Evolutionary conservation across 1,140 invertebrate species (phyloP).

Genomic region (Pemphigus obesinymphae): DNA sequence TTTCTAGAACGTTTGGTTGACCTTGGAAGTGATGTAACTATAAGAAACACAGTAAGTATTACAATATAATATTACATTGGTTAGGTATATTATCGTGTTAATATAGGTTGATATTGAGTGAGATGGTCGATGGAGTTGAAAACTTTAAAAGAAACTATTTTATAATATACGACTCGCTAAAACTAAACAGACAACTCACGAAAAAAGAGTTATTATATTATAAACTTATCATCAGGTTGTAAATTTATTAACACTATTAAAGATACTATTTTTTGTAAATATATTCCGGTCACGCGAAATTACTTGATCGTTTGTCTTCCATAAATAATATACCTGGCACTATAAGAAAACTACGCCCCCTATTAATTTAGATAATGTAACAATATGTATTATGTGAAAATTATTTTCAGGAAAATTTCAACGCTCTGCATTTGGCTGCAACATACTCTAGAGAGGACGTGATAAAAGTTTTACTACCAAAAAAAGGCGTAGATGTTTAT

Average conservation of each 20-base stretch:
- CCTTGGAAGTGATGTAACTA: conserved; percentile 83
- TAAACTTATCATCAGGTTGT: not conserved
- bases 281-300: conserved; percentile 30
- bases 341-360: not conserved
- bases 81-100: not conserved
- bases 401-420: conserved; percentile 81
- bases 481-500: conserved; percentile 84
- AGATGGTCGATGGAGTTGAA: not conserved
- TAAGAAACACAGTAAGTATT: conserved; percentile 78
- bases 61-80: not conserved
- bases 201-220: not conserved
- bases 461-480: conserved; percentile 80
- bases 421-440: conserved; percentile 86
- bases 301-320: conserved; percentile 10
- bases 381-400: not conserved
- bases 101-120: not conserved
- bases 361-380: not conserved
- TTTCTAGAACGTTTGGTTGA: conserved; percentile 87
- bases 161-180: not conserved
- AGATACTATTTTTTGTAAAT: conserved; percentile 14
- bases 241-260: not conserved
- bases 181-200: not conserved
- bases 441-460: conserved; percentile 93
- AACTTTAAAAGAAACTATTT: not conserved
- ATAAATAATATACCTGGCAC: conserved; percentile 2